phyloP scores from a whole-genome alignment of 2,888 invertebrate genomes.

The Zeuzera pyrina region DNA sequence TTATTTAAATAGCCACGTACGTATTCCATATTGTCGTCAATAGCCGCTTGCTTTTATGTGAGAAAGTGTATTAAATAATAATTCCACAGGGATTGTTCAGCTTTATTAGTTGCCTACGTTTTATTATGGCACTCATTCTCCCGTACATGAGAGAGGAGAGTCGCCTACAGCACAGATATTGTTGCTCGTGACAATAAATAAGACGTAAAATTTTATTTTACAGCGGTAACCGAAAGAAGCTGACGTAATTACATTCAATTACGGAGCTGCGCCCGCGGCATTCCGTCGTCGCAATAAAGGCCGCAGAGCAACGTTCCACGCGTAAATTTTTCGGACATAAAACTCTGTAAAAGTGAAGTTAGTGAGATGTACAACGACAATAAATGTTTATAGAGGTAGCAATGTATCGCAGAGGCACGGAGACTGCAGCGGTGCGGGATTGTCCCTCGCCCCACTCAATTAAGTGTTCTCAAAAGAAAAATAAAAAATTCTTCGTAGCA shows the following conservation, averaged over 20 bases:
- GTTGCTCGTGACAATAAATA: slow-evolving; percentile 63
- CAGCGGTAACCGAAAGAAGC: slow-evolving; percentile 65
- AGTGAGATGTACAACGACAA: slow-evolving; percentile 67
- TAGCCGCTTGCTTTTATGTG: no score
- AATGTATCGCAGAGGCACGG: no score
- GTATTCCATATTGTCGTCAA: no score
- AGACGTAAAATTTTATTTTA: slow-evolving; percentile 71
- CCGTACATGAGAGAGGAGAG: slow-evolving; percentile 23
- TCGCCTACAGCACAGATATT: slow-evolving; percentile 33
- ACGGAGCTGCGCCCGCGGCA: slow-evolving; percentile 52
- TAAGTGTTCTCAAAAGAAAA: slow-evolving; percentile 50
- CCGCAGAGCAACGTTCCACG: slow-evolving; percentile 47
- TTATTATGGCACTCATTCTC: slow-evolving; percentile 8
- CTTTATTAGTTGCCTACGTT: slow-evolving; percentile 38
- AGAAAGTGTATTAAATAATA: slow-evolving; percentile 29
- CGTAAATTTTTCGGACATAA: slow-evolving; percentile 72
- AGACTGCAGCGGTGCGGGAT: slow-evolving; percentile 16
- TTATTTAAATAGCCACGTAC: no score
- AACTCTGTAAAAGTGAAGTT: slow-evolving; percentile 69
- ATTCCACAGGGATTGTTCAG: slow-evolving; percentile 28
- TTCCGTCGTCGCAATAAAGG: slow-evolving; percentile 61
- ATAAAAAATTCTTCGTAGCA: slow-evolving; percentile 41
- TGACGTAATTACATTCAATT: slow-evolving; percentile 72
- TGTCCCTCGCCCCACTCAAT: slow-evolving; percentile 43
- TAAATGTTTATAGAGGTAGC: slow-evolving; percentile 64